Percentiles rank a stretch among this genome's conserved stretches.
These are phyloP conservation scores for Cryptosula pallasiana DNA, from an alignment of 2,888 invertebrate species.

Conservation along the genomic window DNA sequence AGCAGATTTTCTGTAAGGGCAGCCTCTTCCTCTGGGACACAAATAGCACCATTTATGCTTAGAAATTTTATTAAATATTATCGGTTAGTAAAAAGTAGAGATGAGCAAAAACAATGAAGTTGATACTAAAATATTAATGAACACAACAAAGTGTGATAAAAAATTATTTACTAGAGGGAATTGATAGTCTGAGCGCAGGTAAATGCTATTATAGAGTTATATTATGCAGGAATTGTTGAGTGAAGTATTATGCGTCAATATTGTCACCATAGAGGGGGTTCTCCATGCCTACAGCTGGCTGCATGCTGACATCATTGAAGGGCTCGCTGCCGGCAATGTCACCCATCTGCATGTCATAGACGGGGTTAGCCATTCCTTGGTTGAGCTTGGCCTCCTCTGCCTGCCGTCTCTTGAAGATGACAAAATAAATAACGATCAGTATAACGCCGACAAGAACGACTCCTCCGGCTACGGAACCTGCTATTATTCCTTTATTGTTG, in stretches of 20 bases:
- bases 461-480: background rate
- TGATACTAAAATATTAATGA: no score
- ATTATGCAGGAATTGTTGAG: background rate
- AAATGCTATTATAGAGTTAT: no score
- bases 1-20: no score
- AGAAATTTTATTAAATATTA: no score
- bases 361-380: slow-evolving; percentile 21
- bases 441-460: slow-evolving; percentile 3
- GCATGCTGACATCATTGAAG: background rate
- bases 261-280: slow-evolving; percentile 12
- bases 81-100: no score
- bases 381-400: background rate
- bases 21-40: no score
- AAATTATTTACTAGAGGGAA: no score
- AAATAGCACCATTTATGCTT: no score
- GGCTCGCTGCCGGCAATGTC: slow-evolving; percentile 14
- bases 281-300: background rate
- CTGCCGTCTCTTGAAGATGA: slow-evolving; percentile 3
- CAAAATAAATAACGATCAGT: background rate
- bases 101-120: no score
- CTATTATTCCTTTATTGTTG: background rate
- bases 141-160: no score
- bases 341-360: slow-evolving; percentile 23
- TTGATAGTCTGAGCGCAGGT: no score
- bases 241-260: background rate